These are phyloP conservation scores for Chloroclysta siterata DNA, from an alignment of 2,888 invertebrate species.

Conservation along the genomic window DNA sequence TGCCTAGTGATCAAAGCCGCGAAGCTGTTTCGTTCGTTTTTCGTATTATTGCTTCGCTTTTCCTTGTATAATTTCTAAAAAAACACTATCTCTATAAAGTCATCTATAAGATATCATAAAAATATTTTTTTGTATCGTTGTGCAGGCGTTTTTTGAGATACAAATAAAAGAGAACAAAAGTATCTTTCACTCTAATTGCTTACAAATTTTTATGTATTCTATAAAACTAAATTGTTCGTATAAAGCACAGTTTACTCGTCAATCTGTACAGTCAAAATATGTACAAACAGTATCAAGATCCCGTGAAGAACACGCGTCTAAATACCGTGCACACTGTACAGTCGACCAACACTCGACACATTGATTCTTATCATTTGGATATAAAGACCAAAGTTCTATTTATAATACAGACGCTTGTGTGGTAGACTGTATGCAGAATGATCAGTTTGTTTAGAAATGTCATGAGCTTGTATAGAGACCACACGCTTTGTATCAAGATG, in stretches of 20 bases:
- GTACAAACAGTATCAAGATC: conserved; percentile 66
- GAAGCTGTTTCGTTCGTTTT: too few species aligned
- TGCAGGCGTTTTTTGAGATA: too few species aligned
- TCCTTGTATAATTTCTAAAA: too few species aligned
- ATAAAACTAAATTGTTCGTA: conserved; percentile 45
- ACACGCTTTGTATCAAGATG: conserved; percentile 69
- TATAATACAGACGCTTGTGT: conserved; percentile 3
- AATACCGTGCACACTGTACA: conserved; percentile 54
- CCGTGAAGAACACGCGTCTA: conserved; percentile 62
- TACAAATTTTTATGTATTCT: conserved; percentile 27
- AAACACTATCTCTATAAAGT: too few species aligned
- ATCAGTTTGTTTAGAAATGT: conserved; percentile 81
- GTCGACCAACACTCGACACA: conserved; percentile 5
- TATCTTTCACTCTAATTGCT: conserved; percentile 18
- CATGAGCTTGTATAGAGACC: conserved; percentile 64
- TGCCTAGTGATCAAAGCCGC: too few species aligned
- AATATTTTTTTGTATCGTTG: too few species aligned
- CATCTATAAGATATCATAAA: too few species aligned
- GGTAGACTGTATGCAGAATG: conserved; percentile 47
- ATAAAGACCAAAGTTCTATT: conserved; percentile 22
- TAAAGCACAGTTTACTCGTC: conserved; percentile 61
- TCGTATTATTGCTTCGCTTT: too few species aligned
- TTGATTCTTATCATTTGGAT: conserved; percentile 8
- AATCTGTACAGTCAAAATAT: conserved; percentile 78
- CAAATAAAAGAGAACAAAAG: conserved; percentile 3